Evolutionary conservation across 2,888 invertebrate species (phyloP).

Genomic region (Argyresthia goedartella): DNA sequence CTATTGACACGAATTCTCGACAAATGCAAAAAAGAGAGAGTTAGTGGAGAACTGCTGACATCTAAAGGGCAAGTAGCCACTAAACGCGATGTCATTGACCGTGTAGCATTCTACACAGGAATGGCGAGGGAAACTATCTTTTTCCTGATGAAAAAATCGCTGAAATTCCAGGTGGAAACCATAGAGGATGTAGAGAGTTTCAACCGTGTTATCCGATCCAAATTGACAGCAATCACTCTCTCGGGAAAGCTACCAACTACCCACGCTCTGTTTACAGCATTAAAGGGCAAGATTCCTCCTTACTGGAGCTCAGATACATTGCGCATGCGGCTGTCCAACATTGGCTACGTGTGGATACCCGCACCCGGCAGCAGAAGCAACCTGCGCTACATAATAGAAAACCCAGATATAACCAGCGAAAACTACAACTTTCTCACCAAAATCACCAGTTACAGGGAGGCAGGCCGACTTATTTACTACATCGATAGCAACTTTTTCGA

Average conservation of each 20-base stretch:
- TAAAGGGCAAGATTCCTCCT: neutral
- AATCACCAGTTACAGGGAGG: slow-evolving; percentile 14
- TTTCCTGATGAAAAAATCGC: no score
- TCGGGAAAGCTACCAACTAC: neutral
- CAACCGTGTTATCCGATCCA: no score
- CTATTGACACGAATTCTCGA: no score
- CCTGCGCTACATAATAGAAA: slow-evolving; percentile 18
- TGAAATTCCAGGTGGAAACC: no score
- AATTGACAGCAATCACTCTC: no score
- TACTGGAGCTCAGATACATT: neutral
- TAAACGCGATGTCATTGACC: no score
- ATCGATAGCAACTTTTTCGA: slow-evolving; percentile 17
- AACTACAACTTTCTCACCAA: slow-evolving; percentile 26
- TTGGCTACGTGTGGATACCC: neutral
- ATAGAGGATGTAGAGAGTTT: no score
- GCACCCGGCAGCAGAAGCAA: neutral
- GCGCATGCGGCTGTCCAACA: neutral
- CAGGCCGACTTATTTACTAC: slow-evolving; percentile 16
- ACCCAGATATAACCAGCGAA: slow-evolving; percentile 24
- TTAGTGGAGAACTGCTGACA: no score
- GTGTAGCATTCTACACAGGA: no score
- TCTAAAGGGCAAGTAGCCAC: no score
- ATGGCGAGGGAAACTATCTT: no score
- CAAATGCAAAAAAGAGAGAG: no score
- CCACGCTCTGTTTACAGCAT: neutral